Evolutionary conservation across 2,888 invertebrate species (phyloP).

Genomic region (Pemphredon lugubris): DNA sequence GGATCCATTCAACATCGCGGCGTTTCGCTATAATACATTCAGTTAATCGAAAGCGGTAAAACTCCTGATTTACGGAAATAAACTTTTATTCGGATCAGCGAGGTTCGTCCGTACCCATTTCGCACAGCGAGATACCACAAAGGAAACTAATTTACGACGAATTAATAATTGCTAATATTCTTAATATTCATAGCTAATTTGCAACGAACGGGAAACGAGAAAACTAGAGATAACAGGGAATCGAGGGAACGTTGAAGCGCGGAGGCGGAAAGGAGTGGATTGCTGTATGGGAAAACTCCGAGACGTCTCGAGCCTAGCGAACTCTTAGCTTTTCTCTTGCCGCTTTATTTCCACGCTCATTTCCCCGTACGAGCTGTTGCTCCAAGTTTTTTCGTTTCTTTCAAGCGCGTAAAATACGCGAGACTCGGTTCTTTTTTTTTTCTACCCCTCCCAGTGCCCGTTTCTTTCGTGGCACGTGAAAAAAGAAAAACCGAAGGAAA

Average conservation of each 20-base stretch:
- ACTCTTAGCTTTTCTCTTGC: slow-evolving; percentile 45
- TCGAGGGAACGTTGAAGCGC: background rate
- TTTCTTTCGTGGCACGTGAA: background rate
- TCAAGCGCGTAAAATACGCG: background rate
- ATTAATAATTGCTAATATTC: no score
- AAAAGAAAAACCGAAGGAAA: slow-evolving; percentile 4
- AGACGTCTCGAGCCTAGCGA: slow-evolving; percentile 29
- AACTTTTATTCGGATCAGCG: no score
- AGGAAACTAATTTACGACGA: no score
- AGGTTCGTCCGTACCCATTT: no score
- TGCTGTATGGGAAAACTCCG: slow-evolving; percentile 21
- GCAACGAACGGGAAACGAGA: background rate
- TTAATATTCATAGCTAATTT: no score
- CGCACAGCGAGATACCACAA: no score
- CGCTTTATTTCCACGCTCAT: slow-evolving; percentile 29
- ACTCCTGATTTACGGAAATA: no score
- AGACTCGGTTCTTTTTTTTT: no score
- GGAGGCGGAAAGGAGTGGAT: slow-evolving; percentile 17
- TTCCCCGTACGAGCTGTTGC: background rate
- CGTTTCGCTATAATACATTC: no score
- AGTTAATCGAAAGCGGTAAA: no score
- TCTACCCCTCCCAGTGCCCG: no score
- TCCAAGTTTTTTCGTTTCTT: background rate
- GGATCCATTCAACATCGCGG: no score
- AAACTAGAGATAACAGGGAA: background rate